Evolutionary conservation across 2,113 vertebrate species (phyloP).

Genomic region (Pandion haliaetus): DNA sequence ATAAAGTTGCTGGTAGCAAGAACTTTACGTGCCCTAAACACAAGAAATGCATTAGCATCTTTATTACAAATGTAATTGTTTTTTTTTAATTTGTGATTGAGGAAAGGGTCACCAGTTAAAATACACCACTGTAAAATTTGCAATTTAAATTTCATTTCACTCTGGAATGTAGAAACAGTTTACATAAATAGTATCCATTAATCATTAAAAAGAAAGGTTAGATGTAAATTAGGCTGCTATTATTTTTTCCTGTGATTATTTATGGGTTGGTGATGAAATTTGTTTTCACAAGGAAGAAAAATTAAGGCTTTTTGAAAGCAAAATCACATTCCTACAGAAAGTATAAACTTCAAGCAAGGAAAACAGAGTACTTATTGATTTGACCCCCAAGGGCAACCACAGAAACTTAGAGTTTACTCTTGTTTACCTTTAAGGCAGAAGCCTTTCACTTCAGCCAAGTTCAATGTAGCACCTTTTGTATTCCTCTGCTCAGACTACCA

Average conservation of each 20-base stretch:
- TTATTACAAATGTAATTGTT: constrained; percentile 80
- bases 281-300: constrained; percentile 52
- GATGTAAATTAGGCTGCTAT: constrained; percentile 73
- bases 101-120: constrained; percentile 76
- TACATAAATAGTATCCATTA: constrained; percentile 80
- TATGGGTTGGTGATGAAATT: constrained; percentile 59
- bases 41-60: constrained; percentile 79
- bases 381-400: background rate
- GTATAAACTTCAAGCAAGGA: background rate
- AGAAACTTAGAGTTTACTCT: background rate
- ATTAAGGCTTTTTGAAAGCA: constrained; percentile 53
- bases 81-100: constrained; percentile 74
- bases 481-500: background rate
- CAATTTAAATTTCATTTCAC: constrained; percentile 84
- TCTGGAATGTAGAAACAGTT: constrained; percentile 73
- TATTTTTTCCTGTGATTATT: constrained; percentile 72
- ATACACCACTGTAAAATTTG: constrained; percentile 78
- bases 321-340: constrained; percentile 44
- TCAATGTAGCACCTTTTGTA: background rate
- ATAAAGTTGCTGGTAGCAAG: constrained; percentile 37
- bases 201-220: constrained; percentile 81
- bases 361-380: background rate
- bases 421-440: background rate
- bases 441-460: background rate
- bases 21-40: constrained; percentile 62